Percentiles rank a stretch among this genome's conserved stretches.
Conservation (phyloP, 2,888 invertebrate genomes). For the Pyrrhosoma nymphula region DNA sequence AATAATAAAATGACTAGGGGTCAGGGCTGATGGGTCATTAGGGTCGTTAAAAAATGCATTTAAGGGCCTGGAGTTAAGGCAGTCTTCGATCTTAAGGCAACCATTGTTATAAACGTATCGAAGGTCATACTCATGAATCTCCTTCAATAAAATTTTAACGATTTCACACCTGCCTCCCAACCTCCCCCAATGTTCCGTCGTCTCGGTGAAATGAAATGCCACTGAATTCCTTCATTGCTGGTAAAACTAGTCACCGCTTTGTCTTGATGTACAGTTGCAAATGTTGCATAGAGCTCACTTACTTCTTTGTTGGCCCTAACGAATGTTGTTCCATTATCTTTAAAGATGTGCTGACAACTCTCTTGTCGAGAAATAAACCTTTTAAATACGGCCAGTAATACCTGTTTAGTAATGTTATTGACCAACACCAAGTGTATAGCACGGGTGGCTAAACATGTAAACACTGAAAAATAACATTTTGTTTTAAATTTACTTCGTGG, state of each 20-base stretch:
- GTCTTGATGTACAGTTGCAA: not conserved
- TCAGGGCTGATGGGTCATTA: not conserved
- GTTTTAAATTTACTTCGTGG: no score
- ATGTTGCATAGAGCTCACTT: not conserved
- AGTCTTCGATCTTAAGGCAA: not conserved
- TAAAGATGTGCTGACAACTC: not conserved
- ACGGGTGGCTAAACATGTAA: no score
- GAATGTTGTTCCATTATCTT: not conserved
- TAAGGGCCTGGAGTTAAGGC: not conserved
- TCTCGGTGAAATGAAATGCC: not conserved
- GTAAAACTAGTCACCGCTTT: not conserved
- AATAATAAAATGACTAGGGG: conserved; percentile 1
- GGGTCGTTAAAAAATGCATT: not conserved
- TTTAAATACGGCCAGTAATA: not conserved
- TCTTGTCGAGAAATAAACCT: not conserved
- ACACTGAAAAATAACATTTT: no score
- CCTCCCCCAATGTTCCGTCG: not conserved
- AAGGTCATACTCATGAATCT: not conserved
- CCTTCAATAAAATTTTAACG: not conserved
- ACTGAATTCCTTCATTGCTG: not conserved
- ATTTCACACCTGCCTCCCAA: conserved; percentile 13
- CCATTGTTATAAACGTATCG: not conserved
- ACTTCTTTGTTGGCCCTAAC: not conserved
- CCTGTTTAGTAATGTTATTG: not conserved
- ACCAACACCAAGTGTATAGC: no score